Base-by-base conservation (phyloP, 2,113 vertebrate species). In the Ptyas mucosa region DNA sequence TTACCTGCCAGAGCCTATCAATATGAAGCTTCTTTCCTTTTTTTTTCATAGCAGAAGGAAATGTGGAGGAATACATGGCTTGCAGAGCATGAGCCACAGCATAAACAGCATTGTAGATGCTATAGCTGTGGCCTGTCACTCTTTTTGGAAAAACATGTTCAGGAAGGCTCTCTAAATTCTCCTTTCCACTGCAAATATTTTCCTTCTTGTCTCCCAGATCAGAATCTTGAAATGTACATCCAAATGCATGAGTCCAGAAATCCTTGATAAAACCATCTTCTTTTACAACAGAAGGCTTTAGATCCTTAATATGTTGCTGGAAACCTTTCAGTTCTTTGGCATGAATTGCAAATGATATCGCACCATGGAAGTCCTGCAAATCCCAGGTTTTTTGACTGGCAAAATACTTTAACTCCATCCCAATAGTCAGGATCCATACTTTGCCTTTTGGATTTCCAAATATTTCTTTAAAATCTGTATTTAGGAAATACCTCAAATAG, bases 361-460 rank as follows among this genome's bases (percentile, higher is more conserved):
- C 85, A 18, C 90, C 90, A 29, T 91, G 69, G 69, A 91, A 91
- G 23, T 85, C 14, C 15, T 85, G 39, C 39, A 87, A 11, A 64
- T 61, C 29, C 91, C 91, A 88, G 3, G 10, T 64, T 29, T 64
- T 64, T 29, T 64, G 3, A 15, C 15, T 29, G 24, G 24, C 8
- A 61, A 61, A 46, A 64, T 46, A 91, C 51, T n/a, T 52, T 53
- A 69, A 92, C 12, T 88, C 91, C 85, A 85, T 88, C 26, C 87
- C 85, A 58, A 20, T n/a, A 53, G 91, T 92, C 34, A 49, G 87
- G 21, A 92, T 87, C 85, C 91, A 91, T 24, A 91, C 46, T n/a
- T 87, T 91, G 46, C 49, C 46, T 34, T 23, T 23, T 10, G 43
- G 9, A 2, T 51, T 61, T 3, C 10, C 3, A 15, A 10, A 11